Evolutionary conservation across 2,797 vertebrate species (phyloP), one percentile per base, ranked within the genome.

Genomic region (Heliangelus exortis): DNA sequence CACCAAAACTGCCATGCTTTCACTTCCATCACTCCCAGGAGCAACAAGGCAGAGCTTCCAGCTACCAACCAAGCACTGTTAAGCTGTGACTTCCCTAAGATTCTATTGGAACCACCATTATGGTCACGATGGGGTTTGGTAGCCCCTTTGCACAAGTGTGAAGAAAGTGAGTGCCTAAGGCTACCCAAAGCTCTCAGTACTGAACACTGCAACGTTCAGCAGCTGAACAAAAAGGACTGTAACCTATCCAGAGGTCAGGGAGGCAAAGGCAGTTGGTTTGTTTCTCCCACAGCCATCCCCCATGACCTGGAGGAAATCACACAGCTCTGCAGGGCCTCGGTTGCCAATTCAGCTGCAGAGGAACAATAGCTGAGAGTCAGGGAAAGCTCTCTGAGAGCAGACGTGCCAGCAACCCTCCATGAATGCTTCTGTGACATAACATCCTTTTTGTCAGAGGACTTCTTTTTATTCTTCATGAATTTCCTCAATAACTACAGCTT

Each of bases 401-500:
- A 55, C 1, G 0, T 39, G 74, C 68, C 71, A 48, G 25, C 77
- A 23, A 22, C 53, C 58, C 62, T 77, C 43, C 16, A 8, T 2
- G 15, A 21, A 6, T 22, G 4, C 36, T 25, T 54, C 73, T 68
- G 85, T 11, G 48, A 75, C 47, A 39, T 19, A 58, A 88, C 57
- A 81, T 39, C 55, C 39, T 33, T 45, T 48, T 31, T 89, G 76
- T 50, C 69, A 92, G 62, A 78, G 74, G 50, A 45, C 48, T 68
- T 72, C 48, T 85, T 83, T 73, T 57, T 23, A 67, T 85, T 67
- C 95, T 62, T 80, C 66, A 11, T 33, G 17, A 83, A 92, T 84
- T 85, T 89, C 72, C 76, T 87, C 94, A 89, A 83, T 74, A 90
- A 71, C 77, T 26, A 36, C 78, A 87, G 59, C 79, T 96, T 96